Percentiles rank a stretch among this genome's conserved stretches.
Conservation (phyloP, 2,113 vertebrate genomes). For the Fregetta grallaria region DNA sequence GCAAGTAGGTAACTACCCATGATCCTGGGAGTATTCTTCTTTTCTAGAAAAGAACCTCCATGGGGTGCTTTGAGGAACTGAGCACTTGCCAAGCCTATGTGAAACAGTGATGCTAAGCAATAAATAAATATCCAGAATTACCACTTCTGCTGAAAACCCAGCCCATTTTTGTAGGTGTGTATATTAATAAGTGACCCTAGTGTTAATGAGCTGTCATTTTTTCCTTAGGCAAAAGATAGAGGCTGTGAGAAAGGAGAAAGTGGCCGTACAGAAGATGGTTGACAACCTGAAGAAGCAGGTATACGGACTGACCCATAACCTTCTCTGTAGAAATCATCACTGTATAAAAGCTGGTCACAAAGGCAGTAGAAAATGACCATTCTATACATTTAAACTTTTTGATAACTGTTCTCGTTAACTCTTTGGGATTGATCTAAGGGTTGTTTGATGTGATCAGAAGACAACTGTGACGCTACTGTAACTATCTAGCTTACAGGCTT, state of each 20-base stretch:
- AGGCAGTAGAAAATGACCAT: neutral
- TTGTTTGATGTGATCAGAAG: neutral
- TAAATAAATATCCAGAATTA: neutral
- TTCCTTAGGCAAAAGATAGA: slow-evolving; percentile 81
- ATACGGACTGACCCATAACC: neutral
- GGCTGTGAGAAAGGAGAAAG: slow-evolving; percentile 81
- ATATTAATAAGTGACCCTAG: neutral
- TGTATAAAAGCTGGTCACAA: neutral
- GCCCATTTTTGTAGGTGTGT: neutral
- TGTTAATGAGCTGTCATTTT: neutral
- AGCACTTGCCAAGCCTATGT: neutral
- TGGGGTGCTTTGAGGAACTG: neutral
- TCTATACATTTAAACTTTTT: neutral
- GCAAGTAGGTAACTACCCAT: neutral
- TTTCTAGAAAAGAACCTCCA: neutral
- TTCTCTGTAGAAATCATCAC: neutral
- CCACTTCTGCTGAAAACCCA: neutral
- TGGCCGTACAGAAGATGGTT: slow-evolving; percentile 77
- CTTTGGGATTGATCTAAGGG: neutral
- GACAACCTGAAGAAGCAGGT: slow-evolving; percentile 88
- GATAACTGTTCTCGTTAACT: neutral
- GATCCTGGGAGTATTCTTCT: neutral
- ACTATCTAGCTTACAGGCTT: neutral
- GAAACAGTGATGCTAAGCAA: neutral
- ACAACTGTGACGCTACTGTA: neutral